phyloP scores from a whole-genome alignment of 2,888 invertebrate species.

The Phragmatobia fuliginosa region DNA sequence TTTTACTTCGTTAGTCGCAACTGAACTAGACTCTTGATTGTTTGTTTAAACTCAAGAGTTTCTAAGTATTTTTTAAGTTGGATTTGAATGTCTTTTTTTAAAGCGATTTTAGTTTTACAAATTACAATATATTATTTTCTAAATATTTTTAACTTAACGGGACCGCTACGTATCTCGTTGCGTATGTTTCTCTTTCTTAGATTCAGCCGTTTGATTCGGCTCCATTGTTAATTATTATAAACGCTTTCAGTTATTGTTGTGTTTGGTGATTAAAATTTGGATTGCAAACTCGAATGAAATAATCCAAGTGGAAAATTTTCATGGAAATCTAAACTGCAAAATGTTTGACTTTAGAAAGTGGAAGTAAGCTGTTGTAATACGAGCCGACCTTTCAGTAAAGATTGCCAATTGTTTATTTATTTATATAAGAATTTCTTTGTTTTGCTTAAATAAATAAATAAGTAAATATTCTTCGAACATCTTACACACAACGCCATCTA shows the following conservation, averaged over 20 bases:
- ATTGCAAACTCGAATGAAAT: slow-evolving; percentile 51
- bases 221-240: slow-evolving; percentile 76
- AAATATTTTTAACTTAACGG: background rate
- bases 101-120: no score
- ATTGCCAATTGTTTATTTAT: slow-evolving; percentile 2
- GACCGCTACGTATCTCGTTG: background rate
- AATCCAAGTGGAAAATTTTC: slow-evolving; percentile 49
- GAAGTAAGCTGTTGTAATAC: slow-evolving; percentile 25
- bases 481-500: no score
- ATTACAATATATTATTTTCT: background rate
- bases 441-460: background rate
- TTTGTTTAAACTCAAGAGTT: no score
- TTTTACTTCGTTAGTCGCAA: no score
- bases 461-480: no score
- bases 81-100: no score
- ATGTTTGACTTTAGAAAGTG: slow-evolving; percentile 40
- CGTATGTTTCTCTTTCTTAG: slow-evolving; percentile 36
- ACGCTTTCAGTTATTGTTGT: slow-evolving; percentile 69
- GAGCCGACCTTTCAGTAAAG: slow-evolving; percentile 7
- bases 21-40: no score
- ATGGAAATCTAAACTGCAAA: slow-evolving; percentile 41
- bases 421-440: background rate
- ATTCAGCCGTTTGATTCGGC: slow-evolving; percentile 56
- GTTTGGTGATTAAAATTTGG: slow-evolving; percentile 65
- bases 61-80: no score